Conservation (phyloP, 2,888 invertebrate genomes). For the Hemistola chrysoprasaria region DNA sequence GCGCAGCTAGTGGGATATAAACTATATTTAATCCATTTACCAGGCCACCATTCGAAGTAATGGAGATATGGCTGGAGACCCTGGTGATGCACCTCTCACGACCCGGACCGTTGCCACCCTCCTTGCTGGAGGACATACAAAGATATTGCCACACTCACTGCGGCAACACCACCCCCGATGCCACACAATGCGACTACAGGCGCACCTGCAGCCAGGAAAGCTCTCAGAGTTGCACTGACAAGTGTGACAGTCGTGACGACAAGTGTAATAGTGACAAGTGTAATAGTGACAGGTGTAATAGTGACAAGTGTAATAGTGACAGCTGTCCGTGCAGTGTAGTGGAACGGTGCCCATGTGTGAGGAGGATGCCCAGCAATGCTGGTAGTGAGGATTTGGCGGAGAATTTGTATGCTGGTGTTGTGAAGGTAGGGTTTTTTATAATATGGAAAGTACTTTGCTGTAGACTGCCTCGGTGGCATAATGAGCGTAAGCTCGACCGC, state of each 20-base stretch:
- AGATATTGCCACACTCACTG: constrained; percentile 80
- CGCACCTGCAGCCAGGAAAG: constrained; percentile 16
- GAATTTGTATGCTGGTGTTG: constrained; percentile 32
- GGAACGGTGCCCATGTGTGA: constrained; percentile 16
- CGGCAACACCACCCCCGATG: constrained; percentile 13
- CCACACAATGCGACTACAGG: constrained; percentile 6
- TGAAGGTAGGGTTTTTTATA: constrained; percentile 36
- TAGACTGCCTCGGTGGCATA: no score
- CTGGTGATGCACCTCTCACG: constrained; percentile 87
- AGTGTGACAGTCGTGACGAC: not conserved
- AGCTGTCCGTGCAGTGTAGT: constrained; percentile 2
- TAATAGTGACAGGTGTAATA: not conserved
- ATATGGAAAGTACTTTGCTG: no score
- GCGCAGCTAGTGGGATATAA: no score
- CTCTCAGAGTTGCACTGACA: constrained; percentile 7
- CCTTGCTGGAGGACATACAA: constrained; percentile 88
- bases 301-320: not conserved
- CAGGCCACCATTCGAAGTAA: constrained; percentile 94
- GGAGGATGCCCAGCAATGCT: constrained; percentile 39
- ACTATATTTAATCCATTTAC: no score
- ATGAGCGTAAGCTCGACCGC: no score
- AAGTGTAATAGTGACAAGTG: not conserved
- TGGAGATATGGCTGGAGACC: constrained; percentile 94
- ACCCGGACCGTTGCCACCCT: constrained; percentile 83
- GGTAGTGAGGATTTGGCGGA: constrained; percentile 34